These are phyloP conservation scores for Zingel zingel DNA, from an alignment of 2,113 vertebrate species.

Conservation along the genomic window DNA sequence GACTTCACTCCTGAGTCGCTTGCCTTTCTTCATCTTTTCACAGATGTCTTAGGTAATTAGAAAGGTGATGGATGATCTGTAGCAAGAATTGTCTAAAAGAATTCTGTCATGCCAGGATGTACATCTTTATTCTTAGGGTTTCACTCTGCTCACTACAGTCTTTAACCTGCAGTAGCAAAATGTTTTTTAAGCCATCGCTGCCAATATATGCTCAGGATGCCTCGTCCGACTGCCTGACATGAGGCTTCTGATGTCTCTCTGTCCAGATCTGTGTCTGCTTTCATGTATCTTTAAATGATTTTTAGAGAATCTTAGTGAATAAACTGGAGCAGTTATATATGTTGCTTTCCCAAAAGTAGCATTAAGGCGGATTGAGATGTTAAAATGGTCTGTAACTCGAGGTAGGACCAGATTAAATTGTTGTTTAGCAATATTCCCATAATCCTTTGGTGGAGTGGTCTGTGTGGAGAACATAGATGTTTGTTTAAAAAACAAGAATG, in stretches of 20 bases:
- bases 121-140: constrained; percentile 50
- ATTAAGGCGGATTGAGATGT: constrained; percentile 10
- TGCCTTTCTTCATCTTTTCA: constrained; percentile 53
- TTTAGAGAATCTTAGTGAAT: constrained; percentile 24
- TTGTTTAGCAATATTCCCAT: constrained; percentile 64
- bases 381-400: constrained; percentile 32
- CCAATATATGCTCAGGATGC: constrained; percentile 66
- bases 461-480: constrained; percentile 13
- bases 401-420: constrained; percentile 21
- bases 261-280: constrained; percentile 36
- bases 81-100: constrained; percentile 47
- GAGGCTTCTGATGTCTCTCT: constrained; percentile 59
- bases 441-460: constrained; percentile 31
- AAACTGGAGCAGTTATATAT: constrained; percentile 24
- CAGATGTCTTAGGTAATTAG: constrained; percentile 41
- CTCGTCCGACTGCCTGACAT: constrained; percentile 57
- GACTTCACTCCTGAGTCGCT: constrained; percentile 45
- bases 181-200: constrained; percentile 64
- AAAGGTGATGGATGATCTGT: constrained; percentile 51
- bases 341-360: constrained; percentile 32
- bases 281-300: constrained; percentile 28
- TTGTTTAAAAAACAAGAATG: neutral
- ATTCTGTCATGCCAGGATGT: constrained; percentile 50
- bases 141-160: constrained; percentile 50
- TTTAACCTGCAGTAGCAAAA: constrained; percentile 59